A percentile compares a stretch with the other conserved stretches of the same genome.
These are phyloP conservation scores for Empis stercorea DNA, from an alignment of 2,888 invertebrate genomes.

Conservation along the genomic window DNA sequence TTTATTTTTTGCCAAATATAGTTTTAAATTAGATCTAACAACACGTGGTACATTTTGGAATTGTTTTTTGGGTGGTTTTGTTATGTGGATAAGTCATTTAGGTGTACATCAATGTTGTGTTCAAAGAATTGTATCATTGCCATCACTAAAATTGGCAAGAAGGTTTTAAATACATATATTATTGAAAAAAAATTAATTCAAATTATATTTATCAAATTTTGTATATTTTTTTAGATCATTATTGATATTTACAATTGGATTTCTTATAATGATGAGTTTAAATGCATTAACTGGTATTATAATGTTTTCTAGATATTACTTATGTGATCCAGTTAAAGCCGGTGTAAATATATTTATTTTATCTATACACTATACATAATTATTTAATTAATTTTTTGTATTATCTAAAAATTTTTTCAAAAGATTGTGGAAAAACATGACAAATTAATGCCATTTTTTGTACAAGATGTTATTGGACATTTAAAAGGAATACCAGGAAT, in stretches of 20 bases:
- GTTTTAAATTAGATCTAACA: conserved; percentile 45
- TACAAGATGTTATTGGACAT: conserved; percentile 41
- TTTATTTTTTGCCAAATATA: conserved; percentile 20
- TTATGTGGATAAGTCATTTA: conserved; percentile 49
- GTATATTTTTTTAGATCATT: conserved; percentile 34
- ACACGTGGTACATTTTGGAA: conserved; percentile 53
- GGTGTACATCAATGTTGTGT: conserved; percentile 61
- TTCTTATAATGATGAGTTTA: conserved; percentile 40
- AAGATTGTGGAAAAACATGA: conserved; percentile 31
- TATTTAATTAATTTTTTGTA: conserved; percentile 39
- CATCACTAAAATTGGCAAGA: conserved; percentile 43
- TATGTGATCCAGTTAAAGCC: conserved; percentile 45
- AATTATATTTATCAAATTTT: not conserved
- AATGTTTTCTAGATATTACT: conserved; percentile 42
- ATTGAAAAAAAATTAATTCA: not conserved
- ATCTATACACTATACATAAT: conserved; percentile 24
- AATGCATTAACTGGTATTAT: conserved; percentile 47
- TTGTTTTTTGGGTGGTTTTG: conserved; percentile 42
- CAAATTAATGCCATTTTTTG: conserved; percentile 44
- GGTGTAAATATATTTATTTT: conserved; percentile 26
- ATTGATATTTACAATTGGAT: conserved; percentile 42
- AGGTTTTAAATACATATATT: too few species aligned
- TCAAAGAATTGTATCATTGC: conserved; percentile 52
- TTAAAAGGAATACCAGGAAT: conserved; percentile 44
- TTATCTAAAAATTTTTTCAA: conserved; percentile 2